Evolutionary conservation across 2,888 invertebrate species (phyloP), one percentile per base, ranked within the genome.

Genomic region (Yponomeuta malinellus): DNA sequence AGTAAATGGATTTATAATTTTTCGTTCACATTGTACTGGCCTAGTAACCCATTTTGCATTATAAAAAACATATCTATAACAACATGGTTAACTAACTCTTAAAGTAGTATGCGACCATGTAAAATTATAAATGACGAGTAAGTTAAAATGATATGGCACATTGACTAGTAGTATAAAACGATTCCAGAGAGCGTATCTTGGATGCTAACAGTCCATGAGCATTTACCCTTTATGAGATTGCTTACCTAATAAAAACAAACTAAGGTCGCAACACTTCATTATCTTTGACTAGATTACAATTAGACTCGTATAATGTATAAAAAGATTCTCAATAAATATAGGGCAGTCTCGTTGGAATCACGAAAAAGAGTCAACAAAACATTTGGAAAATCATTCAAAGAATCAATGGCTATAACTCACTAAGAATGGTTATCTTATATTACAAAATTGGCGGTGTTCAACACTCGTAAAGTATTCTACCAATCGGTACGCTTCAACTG

Each of bases 311-410:
- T 64, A 64, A 29, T 29, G 29, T 64, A 64, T 67, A 67, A 67
- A 67, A 90, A 91, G 87, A 89, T 89, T 83, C 90, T 88, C 89
- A 89, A 90, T 90, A 90, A 89, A 86, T 89, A 88, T 90, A 91
- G 90, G 91, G 89, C 91, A 92, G 91, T 91, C 91, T 91, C 83
- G 87, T 89, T 90, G 90, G 90, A 90, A 86, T 89, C 88, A 89
- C 89, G 88, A 88, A 86, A 88, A 83, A 82, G 82, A 52, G 15
- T 85, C 81, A 89, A 88, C 81, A 89, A 89, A 88, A 23, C 84
- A 78, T 83, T 85, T 87, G 85, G 87, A 86, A 87, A 87, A 29
- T 79, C 74, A 84, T 85, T 80, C 80, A 79, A 82, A 87, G 63
- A 48, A 68, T 52, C 12, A 87, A 81, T 78, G 83, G 52, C 85